Percentiles rank a stretch among this genome's conserved stretches.
These are phyloP conservation scores for Hermetia illucens DNA, from an alignment of 1,140 invertebrate genomes.

Conservation along the genomic window DNA sequence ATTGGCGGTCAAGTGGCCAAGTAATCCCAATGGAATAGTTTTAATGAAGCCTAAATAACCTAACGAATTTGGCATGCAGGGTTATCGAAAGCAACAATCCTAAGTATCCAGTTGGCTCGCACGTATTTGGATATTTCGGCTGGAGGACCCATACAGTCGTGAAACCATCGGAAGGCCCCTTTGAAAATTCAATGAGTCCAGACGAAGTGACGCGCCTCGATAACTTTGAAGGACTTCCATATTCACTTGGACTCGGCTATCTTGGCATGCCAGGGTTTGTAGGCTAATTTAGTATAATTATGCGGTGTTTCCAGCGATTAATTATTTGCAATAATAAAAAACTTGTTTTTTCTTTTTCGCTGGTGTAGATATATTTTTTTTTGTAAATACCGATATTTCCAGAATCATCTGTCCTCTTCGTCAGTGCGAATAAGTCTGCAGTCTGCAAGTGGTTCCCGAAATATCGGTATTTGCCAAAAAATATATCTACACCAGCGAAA, in stretches of 20 bases:
- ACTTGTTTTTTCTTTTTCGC: no score
- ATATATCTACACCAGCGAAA: no score
- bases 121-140: slow-evolving; percentile 30
- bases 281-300: no score
- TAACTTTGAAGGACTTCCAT: slow-evolving; percentile 20
- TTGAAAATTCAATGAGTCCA: slow-evolving; percentile 3
- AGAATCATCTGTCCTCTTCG: no score
- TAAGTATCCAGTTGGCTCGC: slow-evolving; percentile 29
- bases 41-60: neutral
- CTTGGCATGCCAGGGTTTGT: slow-evolving; percentile 28
- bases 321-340: no score
- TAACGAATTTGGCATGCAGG: slow-evolving; percentile 3
- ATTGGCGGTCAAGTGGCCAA: slow-evolving; percentile 46
- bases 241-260: slow-evolving; percentile 20
- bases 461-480: no score
- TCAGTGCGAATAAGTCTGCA: no score
- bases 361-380: no score
- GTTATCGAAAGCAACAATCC: slow-evolving; percentile 29
- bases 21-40: slow-evolving; percentile 27
- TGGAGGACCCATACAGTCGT: slow-evolving; percentile 38
- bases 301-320: no score
- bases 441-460: no score
- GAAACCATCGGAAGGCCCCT: slow-evolving; percentile 15
- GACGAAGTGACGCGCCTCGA: slow-evolving; percentile 25
- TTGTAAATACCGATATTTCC: no score